Evolutionary conservation across 1,140 invertebrate genomes (phyloP).

Genomic region (Luehdorfia chinensis): DNA sequence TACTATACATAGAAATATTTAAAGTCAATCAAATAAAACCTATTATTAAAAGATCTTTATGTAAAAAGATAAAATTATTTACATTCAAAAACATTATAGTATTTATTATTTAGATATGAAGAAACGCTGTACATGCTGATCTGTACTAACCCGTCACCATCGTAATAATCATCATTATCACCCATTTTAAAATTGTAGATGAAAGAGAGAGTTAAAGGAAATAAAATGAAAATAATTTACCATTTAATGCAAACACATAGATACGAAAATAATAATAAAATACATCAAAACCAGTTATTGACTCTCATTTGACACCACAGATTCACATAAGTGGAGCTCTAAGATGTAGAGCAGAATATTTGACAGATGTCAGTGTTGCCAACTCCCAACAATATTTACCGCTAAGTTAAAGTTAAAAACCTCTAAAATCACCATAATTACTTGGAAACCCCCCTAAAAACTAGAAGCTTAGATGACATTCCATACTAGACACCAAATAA

Average conservation of each 20-base stretch:
- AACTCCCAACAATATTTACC: background rate
- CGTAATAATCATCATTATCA: constrained; percentile 66
- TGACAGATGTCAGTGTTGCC: no score
- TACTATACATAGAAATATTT: no score
- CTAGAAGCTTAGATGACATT: no score
- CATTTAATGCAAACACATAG: constrained; percentile 27
- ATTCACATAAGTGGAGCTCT: background rate
- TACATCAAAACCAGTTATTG: constrained; percentile 9
- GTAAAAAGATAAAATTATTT: no score
- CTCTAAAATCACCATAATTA: no score
- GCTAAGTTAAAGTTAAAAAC: background rate
- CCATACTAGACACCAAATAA: no score
- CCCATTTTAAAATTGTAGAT: constrained; percentile 39
- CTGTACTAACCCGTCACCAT: constrained; percentile 69
- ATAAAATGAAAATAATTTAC: constrained; percentile 35
- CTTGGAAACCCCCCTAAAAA: no score
- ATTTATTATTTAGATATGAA: no score
- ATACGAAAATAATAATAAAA: constrained; percentile 8
- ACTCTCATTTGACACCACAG: constrained; percentile 5
- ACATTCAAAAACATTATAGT: no score
- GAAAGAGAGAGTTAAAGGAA: constrained; percentile 18
- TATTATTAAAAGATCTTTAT: no score
- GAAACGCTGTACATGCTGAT: constrained; percentile 31
- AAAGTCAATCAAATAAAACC: no score
- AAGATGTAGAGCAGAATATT: background rate